Conservation (phyloP, 2,113 vertebrate genomes). For the Raja brachyura region DNA sequence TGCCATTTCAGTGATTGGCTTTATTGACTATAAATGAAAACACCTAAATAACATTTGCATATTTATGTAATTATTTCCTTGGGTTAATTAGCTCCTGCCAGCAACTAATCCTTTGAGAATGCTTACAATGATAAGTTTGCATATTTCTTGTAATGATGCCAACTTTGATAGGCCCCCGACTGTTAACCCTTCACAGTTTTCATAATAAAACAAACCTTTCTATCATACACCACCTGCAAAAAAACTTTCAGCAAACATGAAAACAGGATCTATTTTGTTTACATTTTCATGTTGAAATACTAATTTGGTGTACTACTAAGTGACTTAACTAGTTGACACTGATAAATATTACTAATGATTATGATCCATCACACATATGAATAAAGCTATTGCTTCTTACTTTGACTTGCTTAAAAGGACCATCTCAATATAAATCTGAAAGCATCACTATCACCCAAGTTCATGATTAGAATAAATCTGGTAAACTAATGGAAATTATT, state of each 20-base stretch:
- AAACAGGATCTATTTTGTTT: neutral
- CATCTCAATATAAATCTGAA: neutral
- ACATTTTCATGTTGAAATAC: neutral
- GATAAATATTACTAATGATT: slow-evolving; percentile 57
- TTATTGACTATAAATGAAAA: slow-evolving; percentile 79
- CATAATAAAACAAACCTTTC: slow-evolving; percentile 20
- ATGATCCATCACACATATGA: slow-evolving; percentile 44
- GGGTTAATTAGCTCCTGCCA: slow-evolving; percentile 96
- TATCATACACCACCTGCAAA: neutral
- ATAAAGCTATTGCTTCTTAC: slow-evolving; percentile 43
- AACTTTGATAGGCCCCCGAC: slow-evolving; percentile 62
- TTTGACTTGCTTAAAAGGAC: neutral
- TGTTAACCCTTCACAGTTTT: slow-evolving; percentile 52
- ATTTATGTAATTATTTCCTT: slow-evolving; percentile 96
- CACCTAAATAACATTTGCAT: slow-evolving; percentile 97
- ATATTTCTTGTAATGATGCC: slow-evolving; percentile 67
- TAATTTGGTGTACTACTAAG: neutral
- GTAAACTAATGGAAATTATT: neutral
- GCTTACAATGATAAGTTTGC: slow-evolving; percentile 79
- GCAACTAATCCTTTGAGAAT: slow-evolving; percentile 80
- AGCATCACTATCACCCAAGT: slow-evolving; percentile 16
- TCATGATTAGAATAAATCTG: neutral
- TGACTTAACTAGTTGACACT: slow-evolving; percentile 57
- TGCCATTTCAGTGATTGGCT: slow-evolving; percentile 78
- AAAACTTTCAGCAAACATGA: neutral